phyloP scores from a whole-genome alignment of 2,797 vertebrate genomes.

The Acrossocheilus wenchowensis region DNA sequence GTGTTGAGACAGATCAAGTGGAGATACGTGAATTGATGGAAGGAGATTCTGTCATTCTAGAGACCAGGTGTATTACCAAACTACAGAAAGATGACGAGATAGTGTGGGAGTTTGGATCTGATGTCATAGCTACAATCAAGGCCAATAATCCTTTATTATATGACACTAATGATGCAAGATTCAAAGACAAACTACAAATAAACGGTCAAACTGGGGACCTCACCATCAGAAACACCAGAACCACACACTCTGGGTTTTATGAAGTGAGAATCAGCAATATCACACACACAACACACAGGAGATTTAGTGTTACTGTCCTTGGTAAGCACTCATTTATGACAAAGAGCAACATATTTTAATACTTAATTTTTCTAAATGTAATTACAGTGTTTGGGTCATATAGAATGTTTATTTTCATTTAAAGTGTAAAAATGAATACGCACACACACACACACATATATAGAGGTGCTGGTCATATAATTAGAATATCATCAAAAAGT shows the following conservation, averaged over 20 bases:
- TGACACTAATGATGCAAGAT: not conserved
- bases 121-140: not conserved
- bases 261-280: slow-evolving; percentile 16
- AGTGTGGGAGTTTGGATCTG: not conserved
- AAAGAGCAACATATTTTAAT: no score
- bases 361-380: no score
- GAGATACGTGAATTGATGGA: not conserved
- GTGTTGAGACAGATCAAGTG: not conserved
- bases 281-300: not conserved
- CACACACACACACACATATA: no score
- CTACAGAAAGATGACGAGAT: not conserved
- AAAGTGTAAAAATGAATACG: no score
- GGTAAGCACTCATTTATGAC: not conserved
- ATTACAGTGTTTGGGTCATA: no score
- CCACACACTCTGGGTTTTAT: slow-evolving; percentile 15
- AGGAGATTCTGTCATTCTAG: not conserved
- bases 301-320: not conserved
- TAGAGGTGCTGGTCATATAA: no score
- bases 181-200: not conserved
- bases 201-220: slow-evolving; percentile 17
- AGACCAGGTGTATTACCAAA: not conserved
- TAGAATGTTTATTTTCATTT: no score
- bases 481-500: no score
- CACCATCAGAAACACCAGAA: slow-evolving; percentile 28
- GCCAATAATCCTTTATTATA: not conserved